Evolutionary conservation across 1,140 invertebrate species (phyloP), one percentile per base, ranked within the genome.

Genomic region (Mizuhopecten yessoensis): DNA sequence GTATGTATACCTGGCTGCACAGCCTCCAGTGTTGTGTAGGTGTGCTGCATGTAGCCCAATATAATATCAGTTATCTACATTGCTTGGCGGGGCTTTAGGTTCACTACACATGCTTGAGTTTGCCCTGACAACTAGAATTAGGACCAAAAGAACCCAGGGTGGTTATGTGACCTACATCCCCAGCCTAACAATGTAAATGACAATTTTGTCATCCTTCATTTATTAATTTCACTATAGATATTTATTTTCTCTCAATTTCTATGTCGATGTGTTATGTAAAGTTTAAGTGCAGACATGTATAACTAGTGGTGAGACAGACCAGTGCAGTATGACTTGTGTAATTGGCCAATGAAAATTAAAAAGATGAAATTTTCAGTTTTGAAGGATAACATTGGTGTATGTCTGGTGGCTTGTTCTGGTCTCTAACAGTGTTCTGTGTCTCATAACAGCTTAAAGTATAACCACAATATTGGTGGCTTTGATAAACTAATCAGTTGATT

Each of bases 151-250:
- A 29, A n/a, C 42, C 3, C 29, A 29, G 57, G 29, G 0, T 75
- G 5, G n/a, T 29, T n/a, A 7, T 75, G n/a, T 75, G n/a, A 75
- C n/a, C 23, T 9, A 75, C 17, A 45, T 1, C 42, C 42, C 1
- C 9, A n/a, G 0, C 5, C 57, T 75, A 29, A 75, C n/a, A 29
- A 29, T 29, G 57, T 75, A 29, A n/a, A 57, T 57, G 20, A 75
- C 57, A 75, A 75, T 29, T 75, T n/a, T 75, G 57, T 17, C n/a
- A 29, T 75, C 57, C n/a, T 75, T 75, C 57, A 75, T 75, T 75
- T 75, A 7, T 17, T 17, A 45, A 45, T 13, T 45, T 20, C 17
- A 17, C 17, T 45, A 20, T 45, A 45, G 17, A 15, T 13, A 39
- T 39, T 39, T 39, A 7, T 39, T 45, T 45, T 45, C 42, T 17